These are phyloP conservation scores for Hypena proboscidalis DNA, from an alignment of 2,888 invertebrate species.

Conservation along the genomic window DNA sequence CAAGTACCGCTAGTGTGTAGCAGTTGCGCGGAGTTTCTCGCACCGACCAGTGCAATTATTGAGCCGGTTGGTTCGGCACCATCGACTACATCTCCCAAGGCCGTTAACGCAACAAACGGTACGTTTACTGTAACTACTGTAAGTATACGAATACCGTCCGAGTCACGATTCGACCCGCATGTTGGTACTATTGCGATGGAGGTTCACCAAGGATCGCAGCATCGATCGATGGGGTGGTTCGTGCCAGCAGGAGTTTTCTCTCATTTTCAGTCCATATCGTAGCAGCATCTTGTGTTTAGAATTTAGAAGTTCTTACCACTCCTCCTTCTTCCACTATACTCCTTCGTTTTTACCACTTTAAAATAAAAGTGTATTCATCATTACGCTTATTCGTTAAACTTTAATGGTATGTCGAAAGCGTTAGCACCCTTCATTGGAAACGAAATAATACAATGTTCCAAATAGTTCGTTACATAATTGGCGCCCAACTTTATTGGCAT, in stretches of 20 bases:
- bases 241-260: too few relatives aligned
- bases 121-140: constrained; percentile 69
- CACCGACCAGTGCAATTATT: constrained; percentile 48
- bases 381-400: constrained; percentile 32
- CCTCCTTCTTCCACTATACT: too few relatives aligned
- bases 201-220: constrained; percentile 47
- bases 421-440: constrained; percentile 17
- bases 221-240: constrained; percentile 47
- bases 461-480: constrained; percentile 19
- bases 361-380: constrained; percentile 37
- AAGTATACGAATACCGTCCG: constrained; percentile 53
- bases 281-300: too few relatives aligned
- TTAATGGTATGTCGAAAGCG: constrained; percentile 19
- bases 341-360: constrained; percentile 29
- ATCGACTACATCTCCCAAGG: constrained; percentile 69
- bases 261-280: too few relatives aligned
- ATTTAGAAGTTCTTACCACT: too few relatives aligned
- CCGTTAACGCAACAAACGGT: constrained; percentile 72
- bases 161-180: constrained; percentile 67
- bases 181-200: constrained; percentile 53
- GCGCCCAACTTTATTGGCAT: constrained; percentile 14
- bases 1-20: constrained; percentile 34
- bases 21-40: constrained; percentile 23
- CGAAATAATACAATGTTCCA: constrained; percentile 6
- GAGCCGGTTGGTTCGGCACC: constrained; percentile 60